These are phyloP conservation scores for Xestia xanthographa DNA, from an alignment of 2,888 invertebrate species.

Conservation along the genomic window DNA sequence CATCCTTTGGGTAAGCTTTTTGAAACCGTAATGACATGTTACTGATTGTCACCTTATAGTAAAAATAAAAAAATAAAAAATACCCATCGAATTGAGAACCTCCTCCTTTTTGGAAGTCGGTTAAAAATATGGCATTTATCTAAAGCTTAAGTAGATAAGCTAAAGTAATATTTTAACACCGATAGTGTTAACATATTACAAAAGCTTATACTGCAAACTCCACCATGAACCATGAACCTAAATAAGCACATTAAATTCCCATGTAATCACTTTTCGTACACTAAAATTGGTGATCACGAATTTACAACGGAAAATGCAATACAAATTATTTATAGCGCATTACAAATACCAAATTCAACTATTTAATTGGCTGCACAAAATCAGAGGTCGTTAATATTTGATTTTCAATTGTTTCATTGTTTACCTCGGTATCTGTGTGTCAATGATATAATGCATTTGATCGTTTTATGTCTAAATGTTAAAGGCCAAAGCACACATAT, in stretches of 20 bases:
- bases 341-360: constrained; percentile 61
- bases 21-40: no score
- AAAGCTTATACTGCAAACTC: background rate
- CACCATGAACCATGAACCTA: background rate
- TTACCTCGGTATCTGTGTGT: constrained; percentile 61
- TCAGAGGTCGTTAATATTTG: constrained; percentile 72
- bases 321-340: constrained; percentile 60
- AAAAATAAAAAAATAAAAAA: no score
- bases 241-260: constrained; percentile 2
- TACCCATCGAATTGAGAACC: no score
- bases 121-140: background rate
- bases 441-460: constrained; percentile 56
- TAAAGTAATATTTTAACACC: no score
- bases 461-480: constrained; percentile 19
- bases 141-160: no score
- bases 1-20: no score
- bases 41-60: background rate
- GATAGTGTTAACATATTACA: no score
- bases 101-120: no score
- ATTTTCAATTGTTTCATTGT: constrained; percentile 73
- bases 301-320: constrained; percentile 47
- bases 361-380: constrained; percentile 69
- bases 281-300: constrained; percentile 36
- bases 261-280: constrained; percentile 16
- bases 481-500: background rate